Evolutionary conservation across 2,888 invertebrate genomes (phyloP).

Genomic region (Drosophila pseudotakahashii): DNA sequence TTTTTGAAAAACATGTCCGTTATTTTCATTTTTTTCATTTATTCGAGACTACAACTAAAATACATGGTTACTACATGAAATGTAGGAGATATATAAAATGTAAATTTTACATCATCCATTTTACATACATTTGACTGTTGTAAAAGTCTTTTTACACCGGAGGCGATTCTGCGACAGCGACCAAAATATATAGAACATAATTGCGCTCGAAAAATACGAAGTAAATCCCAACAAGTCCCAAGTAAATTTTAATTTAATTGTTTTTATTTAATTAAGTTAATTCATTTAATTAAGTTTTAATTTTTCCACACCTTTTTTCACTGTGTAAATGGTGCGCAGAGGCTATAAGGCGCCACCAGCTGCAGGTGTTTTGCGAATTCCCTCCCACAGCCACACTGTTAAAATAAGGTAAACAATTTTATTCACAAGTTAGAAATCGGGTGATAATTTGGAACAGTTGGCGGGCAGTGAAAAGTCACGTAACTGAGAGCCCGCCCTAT

Average conservation of each 20-base stretch:
- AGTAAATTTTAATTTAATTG: too few relatives aligned
- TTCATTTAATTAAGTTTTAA: too few relatives aligned
- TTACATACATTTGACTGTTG: background rate
- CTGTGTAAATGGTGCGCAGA: too few relatives aligned
- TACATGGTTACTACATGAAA: background rate
- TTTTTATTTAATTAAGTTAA: too few relatives aligned
- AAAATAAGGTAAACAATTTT: slow-evolving; percentile 19
- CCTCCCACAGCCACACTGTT: background rate
- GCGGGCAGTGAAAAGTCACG: slow-evolving; percentile 31
- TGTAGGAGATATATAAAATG: background rate
- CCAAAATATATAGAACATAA: too few relatives aligned
- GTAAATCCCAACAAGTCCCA: too few relatives aligned
- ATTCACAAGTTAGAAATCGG: slow-evolving; percentile 8
- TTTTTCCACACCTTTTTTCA: too few relatives aligned
- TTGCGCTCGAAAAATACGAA: too few relatives aligned
- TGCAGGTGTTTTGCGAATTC: background rate
- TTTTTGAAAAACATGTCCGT: background rate
- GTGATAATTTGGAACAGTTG: background rate
- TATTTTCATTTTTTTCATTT: background rate
- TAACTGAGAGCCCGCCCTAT: slow-evolving; percentile 14
- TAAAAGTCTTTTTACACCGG: too few relatives aligned
- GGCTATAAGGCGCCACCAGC: background rate
- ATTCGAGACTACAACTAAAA: background rate
- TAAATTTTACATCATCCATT: background rate
- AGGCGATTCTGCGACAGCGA: too few relatives aligned